A percentile compares a stretch with the other conserved stretches of the same genome.
Conservation (phyloP, 2,797 vertebrate species). For the Myripristis murdjan region DNA sequence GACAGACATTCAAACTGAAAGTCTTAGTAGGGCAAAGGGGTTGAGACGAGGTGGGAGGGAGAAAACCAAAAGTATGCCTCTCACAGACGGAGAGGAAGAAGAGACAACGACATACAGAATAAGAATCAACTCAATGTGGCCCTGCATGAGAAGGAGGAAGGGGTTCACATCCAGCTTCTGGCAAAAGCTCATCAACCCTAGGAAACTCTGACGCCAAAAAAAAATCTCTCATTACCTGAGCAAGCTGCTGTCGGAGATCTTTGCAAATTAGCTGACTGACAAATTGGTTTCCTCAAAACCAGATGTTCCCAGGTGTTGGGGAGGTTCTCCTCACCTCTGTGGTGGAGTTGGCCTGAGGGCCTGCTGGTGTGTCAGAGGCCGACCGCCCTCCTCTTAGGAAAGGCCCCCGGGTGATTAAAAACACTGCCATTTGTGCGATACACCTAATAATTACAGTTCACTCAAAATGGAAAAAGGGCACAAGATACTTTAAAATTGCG, state of each 20-base stretch:
- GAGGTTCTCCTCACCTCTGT: slow-evolving; percentile 20
- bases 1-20: slow-evolving; percentile 79
- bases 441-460: slow-evolving; percentile 49
- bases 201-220: background rate
- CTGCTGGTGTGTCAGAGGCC: slow-evolving; percentile 1
- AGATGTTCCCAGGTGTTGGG: slow-evolving; percentile 65
- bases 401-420: slow-evolving; percentile 14
- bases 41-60: slow-evolving; percentile 51
- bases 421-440: slow-evolving; percentile 8
- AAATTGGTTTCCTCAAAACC: slow-evolving; percentile 55
- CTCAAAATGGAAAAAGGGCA: slow-evolving; percentile 18
- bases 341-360: slow-evolving; percentile 23
- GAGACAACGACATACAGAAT: background rate
- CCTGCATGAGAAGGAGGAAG: no score
- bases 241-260: slow-evolving; percentile 21
- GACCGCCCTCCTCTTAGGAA: slow-evolving; percentile 20
- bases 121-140: background rate
- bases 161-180: background rate
- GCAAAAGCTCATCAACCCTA: background rate
- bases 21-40: slow-evolving; percentile 46
- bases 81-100: background rate
- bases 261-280: slow-evolving; percentile 28
- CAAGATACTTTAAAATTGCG: background rate
- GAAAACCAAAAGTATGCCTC: slow-evolving; percentile 12
- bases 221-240: slow-evolving; percentile 8